phyloP scores from a whole-genome alignment of 2,888 invertebrate species.

The Germaria angustata region DNA sequence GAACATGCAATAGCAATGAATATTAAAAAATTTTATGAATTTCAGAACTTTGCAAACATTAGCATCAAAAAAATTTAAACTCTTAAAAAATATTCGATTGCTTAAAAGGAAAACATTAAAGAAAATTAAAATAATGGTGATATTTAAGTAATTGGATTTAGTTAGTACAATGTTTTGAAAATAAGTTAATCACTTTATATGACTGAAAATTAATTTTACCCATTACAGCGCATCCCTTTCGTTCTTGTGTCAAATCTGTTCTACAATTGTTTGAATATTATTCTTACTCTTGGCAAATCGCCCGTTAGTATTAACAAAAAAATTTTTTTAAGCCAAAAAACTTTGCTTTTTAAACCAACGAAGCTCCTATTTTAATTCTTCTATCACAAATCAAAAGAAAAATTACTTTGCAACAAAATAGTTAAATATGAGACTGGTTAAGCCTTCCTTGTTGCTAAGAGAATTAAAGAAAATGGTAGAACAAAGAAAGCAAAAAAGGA shows the following conservation, averaged over 20 bases:
- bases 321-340: neutral
- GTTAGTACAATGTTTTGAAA: too few relatives aligned
- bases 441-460: slow-evolving; percentile 27
- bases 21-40: slow-evolving; percentile 15
- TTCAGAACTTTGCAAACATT: neutral
- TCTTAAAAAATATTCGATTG: neutral
- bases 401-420: slow-evolving; percentile 16
- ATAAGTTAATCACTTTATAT: too few relatives aligned
- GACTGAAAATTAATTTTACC: too few relatives aligned
- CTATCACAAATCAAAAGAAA: slow-evolving; percentile 34
- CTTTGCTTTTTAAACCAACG: neutral
- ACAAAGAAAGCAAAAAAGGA: neutral
- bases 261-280: neutral
- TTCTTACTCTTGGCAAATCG: slow-evolving; percentile 19
- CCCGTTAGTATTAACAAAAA: too few relatives aligned
- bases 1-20: neutral
- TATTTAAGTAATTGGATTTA: too few relatives aligned
- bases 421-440: slow-evolving; percentile 18
- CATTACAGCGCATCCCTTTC: too few relatives aligned
- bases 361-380: neutral
- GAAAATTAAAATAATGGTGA: neutral
- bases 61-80: neutral
- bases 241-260: too few relatives aligned
- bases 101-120: neutral
- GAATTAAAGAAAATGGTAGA: neutral